Evolutionary conservation across 2,113 vertebrate species (phyloP).

Genomic region (Maccullochella peelii): DNA sequence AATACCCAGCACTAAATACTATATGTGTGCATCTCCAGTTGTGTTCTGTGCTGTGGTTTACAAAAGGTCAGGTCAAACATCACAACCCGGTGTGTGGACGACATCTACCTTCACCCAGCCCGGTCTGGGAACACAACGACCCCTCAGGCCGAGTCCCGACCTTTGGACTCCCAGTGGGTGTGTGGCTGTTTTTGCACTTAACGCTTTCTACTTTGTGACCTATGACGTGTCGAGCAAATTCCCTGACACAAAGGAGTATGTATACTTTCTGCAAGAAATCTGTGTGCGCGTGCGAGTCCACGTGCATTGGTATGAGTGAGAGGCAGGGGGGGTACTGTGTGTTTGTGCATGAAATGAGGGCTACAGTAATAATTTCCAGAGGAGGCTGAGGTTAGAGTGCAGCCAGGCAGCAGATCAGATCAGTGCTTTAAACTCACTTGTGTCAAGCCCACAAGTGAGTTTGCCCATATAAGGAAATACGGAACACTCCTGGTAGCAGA

Average conservation of each 20-base stretch:
- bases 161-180: conserved; percentile 55
- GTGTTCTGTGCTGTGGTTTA: conserved; percentile 10
- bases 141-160: conserved; percentile 43
- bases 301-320: conserved; percentile 18
- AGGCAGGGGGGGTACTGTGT: not conserved
- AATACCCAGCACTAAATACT: not conserved
- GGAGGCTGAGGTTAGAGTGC: conserved; percentile 61
- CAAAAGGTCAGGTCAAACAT: conserved; percentile 37
- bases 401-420: conserved; percentile 71
- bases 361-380: conserved; percentile 73
- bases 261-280: conserved; percentile 31
- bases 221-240: not conserved
- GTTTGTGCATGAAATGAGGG: conserved; percentile 46
- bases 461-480: conserved; percentile 78
- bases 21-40: not conserved
- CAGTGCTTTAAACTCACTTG: conserved; percentile 64
- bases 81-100: conserved; percentile 5
- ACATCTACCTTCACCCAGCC: not conserved
- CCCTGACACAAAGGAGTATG: conserved; percentile 4
- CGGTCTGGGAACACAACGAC: conserved; percentile 45
- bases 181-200: not conserved
- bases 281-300: not conserved
- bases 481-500: conserved; percentile 52
- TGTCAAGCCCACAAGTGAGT: conserved; percentile 62
- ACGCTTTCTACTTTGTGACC: conserved; percentile 23